These are phyloP conservation scores for Drosophila anomalipes DNA, from an alignment of 2,888 invertebrate genomes.

Conservation along the genomic window DNA sequence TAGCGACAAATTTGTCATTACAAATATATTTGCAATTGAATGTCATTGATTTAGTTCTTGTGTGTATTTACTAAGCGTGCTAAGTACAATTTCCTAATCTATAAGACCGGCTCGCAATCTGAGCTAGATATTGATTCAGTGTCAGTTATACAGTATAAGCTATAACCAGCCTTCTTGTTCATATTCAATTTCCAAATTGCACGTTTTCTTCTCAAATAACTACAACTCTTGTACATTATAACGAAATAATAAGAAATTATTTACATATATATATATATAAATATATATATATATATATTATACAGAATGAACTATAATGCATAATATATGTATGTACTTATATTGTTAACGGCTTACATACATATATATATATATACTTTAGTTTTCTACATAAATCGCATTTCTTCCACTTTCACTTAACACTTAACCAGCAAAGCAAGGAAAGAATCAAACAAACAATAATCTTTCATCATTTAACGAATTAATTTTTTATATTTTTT, in stretches of 20 bases:
- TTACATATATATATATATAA: neutral
- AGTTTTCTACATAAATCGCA: slow-evolving; percentile 78
- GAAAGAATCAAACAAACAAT: neutral
- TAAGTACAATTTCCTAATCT: slow-evolving; percentile 27
- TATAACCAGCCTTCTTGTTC: slow-evolving; percentile 30
- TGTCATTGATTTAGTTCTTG: slow-evolving; percentile 40
- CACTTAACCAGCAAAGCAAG: slow-evolving; percentile 7
- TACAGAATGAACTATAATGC: slow-evolving; percentile 8
- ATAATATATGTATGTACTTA: slow-evolving; percentile 36
- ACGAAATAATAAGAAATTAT: slow-evolving; percentile 24
- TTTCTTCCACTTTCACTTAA: slow-evolving; percentile 78
- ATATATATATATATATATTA: slow-evolving; percentile 5
- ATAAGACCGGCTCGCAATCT: slow-evolving; percentile 13
- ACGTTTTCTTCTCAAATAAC: slow-evolving; percentile 33
- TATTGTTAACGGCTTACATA: slow-evolving; percentile 36
- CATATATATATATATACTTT: slow-evolving; percentile 43
- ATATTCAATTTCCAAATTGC: slow-evolving; percentile 24
- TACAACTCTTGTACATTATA: slow-evolving; percentile 37
- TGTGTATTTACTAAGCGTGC: slow-evolving; percentile 37
- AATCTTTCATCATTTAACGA: slow-evolving; percentile 14
- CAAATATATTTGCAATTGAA: slow-evolving; percentile 21
- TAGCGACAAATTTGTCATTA: slow-evolving; percentile 28
- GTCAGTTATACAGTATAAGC: slow-evolving; percentile 25
- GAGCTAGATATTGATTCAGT: slow-evolving; percentile 18
- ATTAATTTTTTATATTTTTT: slow-evolving; percentile 10